Percentiles rank a stretch among this genome's conserved stretches.
These are phyloP conservation scores for Pteromalus puparum DNA, from an alignment of 1,140 invertebrate genomes.

Conservation along the genomic window DNA sequence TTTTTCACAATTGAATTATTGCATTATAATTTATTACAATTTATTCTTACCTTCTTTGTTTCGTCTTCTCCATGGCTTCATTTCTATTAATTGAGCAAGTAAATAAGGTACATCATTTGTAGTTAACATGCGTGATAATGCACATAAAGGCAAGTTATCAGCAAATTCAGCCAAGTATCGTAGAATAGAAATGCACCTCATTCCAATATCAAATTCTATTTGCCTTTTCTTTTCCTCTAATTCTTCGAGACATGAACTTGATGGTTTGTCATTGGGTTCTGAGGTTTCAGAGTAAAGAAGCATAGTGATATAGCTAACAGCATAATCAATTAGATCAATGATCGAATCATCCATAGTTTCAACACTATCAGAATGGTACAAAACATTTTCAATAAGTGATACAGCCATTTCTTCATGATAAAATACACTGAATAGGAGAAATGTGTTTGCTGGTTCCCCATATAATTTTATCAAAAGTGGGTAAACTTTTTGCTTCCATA, in stretches of 20 bases:
- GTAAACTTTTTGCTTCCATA: constrained; percentile 86
- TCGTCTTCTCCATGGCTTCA: constrained; percentile 82
- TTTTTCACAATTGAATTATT: too few relatives aligned
- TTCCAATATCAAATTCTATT: constrained; percentile 83
- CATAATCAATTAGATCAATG: constrained; percentile 86
- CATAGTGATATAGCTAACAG: constrained; percentile 76
- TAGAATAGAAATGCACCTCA: constrained; percentile 83
- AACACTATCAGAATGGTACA: constrained; percentile 84
- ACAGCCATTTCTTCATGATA: constrained; percentile 84
- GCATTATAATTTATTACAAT: background rate
- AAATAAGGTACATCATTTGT: constrained; percentile 85
- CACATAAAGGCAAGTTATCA: constrained; percentile 78
- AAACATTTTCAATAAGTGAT: constrained; percentile 83
- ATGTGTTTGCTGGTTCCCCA: constrained; percentile 80
- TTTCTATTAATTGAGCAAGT: constrained; percentile 80
- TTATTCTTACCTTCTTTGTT: constrained; percentile 72
- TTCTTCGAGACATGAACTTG: constrained; percentile 75
- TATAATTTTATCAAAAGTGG: constrained; percentile 82
- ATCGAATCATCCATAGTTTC: constrained; percentile 82
- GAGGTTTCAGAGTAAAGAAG: constrained; percentile 74
- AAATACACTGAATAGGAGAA: constrained; percentile 83
- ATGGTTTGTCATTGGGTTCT: constrained; percentile 60
- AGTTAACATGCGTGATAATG: constrained; percentile 79
- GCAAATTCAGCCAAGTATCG: constrained; percentile 77
- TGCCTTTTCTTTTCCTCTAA: constrained; percentile 79